phyloP scores from a whole-genome alignment of 2,797 vertebrate species.

The Parauchenoglanis ngamensis region DNA sequence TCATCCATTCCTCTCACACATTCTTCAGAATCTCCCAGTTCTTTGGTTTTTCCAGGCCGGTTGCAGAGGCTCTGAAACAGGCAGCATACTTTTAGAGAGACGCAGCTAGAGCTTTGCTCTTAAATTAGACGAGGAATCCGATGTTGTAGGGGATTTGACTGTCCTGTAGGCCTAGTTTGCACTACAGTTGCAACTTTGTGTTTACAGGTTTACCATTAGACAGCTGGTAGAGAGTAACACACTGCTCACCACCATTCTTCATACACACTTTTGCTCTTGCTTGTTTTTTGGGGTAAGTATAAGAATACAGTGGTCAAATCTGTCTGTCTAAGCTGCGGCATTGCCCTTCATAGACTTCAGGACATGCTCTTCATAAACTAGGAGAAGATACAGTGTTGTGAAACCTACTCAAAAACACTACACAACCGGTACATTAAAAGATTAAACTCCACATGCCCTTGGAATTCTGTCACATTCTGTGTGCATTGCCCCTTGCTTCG shows the following conservation, averaged over 20 bases:
- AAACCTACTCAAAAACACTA: conserved; percentile 1
- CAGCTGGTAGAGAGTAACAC: conserved; percentile 24
- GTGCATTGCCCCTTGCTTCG: neutral
- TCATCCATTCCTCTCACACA: conserved; percentile 1
- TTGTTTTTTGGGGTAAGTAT: neutral
- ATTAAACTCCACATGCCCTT: neutral
- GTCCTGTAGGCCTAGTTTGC: neutral
- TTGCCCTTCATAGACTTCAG: neutral
- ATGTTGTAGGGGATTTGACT: neutral
- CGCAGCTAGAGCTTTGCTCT: neutral
- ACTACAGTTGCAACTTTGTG: conserved; percentile 1
- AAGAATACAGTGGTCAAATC: neutral
- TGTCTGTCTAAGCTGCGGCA: neutral
- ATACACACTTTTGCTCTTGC: conserved; percentile 1
- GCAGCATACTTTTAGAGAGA: conserved; percentile 40
- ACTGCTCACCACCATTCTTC: conserved; percentile 2
- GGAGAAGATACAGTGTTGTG: neutral
- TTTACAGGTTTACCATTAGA: neutral
- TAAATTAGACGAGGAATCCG: conserved; percentile 29
- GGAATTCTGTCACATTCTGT: neutral
- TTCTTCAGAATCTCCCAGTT: neutral
- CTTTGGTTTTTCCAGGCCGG: conserved; percentile 28
- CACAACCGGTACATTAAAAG: neutral
- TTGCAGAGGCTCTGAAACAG: conserved; percentile 22
- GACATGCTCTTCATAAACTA: neutral